Conservation (phyloP, 2,888 invertebrate genomes). For the Caenorhabditis imperialis region DNA sequence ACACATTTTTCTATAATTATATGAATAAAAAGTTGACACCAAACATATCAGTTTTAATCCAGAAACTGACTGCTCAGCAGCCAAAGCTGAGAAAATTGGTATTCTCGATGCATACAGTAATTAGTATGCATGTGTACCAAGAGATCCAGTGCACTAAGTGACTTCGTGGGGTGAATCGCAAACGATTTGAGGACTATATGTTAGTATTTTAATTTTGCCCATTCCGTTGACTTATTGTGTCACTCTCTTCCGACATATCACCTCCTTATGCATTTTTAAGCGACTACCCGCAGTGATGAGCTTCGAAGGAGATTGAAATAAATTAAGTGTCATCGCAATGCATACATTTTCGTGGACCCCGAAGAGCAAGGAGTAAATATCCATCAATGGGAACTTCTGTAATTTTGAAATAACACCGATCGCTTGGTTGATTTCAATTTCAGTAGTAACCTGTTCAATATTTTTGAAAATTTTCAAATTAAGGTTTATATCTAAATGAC, state of each 20-base stretch:
- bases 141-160: conserved; percentile 30
- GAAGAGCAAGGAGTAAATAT: too few relatives aligned
- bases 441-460: too few relatives aligned
- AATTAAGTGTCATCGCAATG: conserved; percentile 55
- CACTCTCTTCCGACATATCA: conserved; percentile 14
- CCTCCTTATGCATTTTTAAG: conserved; percentile 56
- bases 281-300: conserved; percentile 51
- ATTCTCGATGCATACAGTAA: conserved; percentile 31
- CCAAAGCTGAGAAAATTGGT: conserved; percentile 16
- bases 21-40: not conserved
- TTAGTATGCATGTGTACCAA: conserved; percentile 48
- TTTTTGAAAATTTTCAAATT: too few relatives aligned
- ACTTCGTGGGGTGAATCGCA: too few relatives aligned
- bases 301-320: conserved; percentile 50
- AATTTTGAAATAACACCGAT: too few relatives aligned
- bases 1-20: not conserved
- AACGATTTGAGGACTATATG: too few relatives aligned
- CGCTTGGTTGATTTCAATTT: too few relatives aligned
- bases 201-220: conserved; percentile 25
- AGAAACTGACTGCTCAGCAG: not conserved
- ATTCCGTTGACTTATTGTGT: conserved; percentile 14
- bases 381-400: too few relatives aligned
- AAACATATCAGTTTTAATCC: too few relatives aligned
- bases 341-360: conserved; percentile 40
- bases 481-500: too few relatives aligned